phyloP scores from a whole-genome alignment of 2,113 vertebrate genomes.

The Ivindomyrus marchei region DNA sequence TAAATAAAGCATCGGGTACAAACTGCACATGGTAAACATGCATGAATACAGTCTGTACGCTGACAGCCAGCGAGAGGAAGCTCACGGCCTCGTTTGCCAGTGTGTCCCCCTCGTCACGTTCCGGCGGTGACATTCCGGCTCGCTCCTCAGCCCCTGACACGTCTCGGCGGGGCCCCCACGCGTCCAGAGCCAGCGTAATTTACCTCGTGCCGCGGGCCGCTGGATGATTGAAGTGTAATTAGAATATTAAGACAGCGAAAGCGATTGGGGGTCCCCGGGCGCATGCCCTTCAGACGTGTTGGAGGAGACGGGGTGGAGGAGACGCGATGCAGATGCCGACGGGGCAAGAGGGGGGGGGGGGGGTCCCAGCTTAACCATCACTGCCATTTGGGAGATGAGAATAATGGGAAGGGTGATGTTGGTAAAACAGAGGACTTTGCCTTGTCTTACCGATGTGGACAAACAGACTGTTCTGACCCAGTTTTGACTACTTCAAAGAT shows the following conservation, averaged over 20 bases:
- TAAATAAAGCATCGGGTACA: not conserved
- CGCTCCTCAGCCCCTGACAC: constrained; percentile 28
- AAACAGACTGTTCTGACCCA: not conserved
- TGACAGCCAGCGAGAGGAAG: not conserved
- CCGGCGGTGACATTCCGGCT: constrained; percentile 39
- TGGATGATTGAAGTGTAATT: constrained; percentile 68
- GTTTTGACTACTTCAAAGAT: not conserved
- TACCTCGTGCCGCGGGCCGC: constrained; percentile 56
- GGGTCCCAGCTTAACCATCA: not conserved
- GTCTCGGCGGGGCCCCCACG: constrained; percentile 43
- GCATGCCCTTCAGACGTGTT: constrained; percentile 39
- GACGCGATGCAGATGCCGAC: not conserved
- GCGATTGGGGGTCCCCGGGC: constrained; percentile 48
- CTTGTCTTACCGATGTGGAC: not conserved
- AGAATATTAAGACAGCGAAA: constrained; percentile 57
- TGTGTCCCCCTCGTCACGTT: constrained; percentile 6
- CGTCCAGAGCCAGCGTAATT: constrained; percentile 50
- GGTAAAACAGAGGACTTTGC: not conserved
- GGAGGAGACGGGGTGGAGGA: constrained; percentile 5
- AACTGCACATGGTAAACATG: not conserved
- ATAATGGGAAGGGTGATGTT: not conserved
- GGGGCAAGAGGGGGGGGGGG: not conserved
- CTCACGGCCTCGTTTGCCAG: not conserved
- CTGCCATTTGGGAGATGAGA: not conserved
- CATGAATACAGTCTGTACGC: not conserved